phyloP scores from a whole-genome alignment of 2,797 vertebrate genomes.

The Brachyrhaphis roseni region DNA sequence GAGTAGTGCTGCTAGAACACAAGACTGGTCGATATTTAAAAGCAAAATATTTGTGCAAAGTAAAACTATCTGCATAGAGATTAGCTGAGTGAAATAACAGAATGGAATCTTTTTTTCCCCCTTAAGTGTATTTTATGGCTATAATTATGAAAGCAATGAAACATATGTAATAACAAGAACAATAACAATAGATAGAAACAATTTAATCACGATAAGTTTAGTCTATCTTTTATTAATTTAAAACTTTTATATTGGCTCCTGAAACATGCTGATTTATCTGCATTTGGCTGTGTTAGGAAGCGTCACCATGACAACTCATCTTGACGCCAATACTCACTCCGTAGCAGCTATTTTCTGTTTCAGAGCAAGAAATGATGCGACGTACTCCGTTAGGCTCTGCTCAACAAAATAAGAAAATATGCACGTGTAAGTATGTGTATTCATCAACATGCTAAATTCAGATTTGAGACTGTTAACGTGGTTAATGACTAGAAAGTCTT shows the following conservation, averaged over 20 bases:
- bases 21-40: background rate
- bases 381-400: slow-evolving; percentile 93
- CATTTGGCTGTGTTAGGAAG: background rate
- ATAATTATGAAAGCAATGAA: background rate
- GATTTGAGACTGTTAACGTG: background rate
- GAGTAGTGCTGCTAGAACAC: background rate
- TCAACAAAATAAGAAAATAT: slow-evolving; percentile 20
- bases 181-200: background rate
- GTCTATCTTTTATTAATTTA: background rate
- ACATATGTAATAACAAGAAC: background rate
- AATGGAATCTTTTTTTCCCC: background rate
- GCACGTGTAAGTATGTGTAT: background rate
- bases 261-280: background rate
- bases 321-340: slow-evolving; percentile 85
- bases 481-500: background rate
- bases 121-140: background rate
- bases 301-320: background rate
- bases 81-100: background rate
- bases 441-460: background rate
- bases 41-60: background rate
- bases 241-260: background rate
- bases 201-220: background rate
- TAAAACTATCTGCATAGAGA: background rate
- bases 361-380: slow-evolving; percentile 89
- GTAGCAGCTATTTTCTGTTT: slow-evolving; percentile 93